Conservation (phyloP, 1,140 invertebrate species). For the Onthophagus taurus region DNA sequence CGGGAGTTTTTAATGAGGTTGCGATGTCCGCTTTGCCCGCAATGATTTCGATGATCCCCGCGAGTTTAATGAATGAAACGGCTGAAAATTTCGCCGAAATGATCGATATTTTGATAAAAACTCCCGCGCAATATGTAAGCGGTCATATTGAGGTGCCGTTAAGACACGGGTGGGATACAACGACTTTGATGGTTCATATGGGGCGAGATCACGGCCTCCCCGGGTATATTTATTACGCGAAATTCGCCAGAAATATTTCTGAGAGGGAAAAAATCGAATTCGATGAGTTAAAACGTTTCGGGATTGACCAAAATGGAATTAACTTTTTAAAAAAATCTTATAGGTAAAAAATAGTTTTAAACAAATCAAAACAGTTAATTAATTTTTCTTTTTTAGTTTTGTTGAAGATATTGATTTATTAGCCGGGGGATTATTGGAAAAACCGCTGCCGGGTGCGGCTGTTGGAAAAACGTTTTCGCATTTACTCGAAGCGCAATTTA, state of each 20-base stretch:
- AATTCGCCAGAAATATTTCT: constrained; percentile 50
- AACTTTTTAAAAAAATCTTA: constrained; percentile 56
- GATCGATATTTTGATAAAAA: constrained; percentile 40
- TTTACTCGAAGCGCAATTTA: constrained; percentile 70
- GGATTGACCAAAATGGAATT: constrained; percentile 46
- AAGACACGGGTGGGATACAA: constrained; percentile 41
- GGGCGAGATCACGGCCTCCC: constrained; percentile 88
- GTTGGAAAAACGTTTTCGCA: constrained; percentile 85
- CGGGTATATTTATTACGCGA: constrained; percentile 67
- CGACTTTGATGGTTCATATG: constrained; percentile 49
- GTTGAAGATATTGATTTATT: constrained; percentile 81
- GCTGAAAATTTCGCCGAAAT: constrained; percentile 37
- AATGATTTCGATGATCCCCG: constrained; percentile 63
- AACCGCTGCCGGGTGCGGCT: constrained; percentile 63
- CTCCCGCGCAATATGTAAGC: constrained; percentile 41
- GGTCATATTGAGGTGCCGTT: constrained; percentile 37
- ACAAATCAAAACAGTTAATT: constrained; percentile 1
- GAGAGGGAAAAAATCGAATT: constrained; percentile 43
- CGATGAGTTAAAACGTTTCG: constrained; percentile 53
- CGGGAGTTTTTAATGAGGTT: constrained; percentile 65
- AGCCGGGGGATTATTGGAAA: constrained; percentile 75
- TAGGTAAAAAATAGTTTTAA: constrained; percentile 33
- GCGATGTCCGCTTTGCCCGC: constrained; percentile 65
- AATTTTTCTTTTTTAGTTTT: constrained; percentile 39
- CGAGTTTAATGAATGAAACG: constrained; percentile 39